Conservation (phyloP, 35 echinoderm and acorn worm genomes). For the Ophioderma brevispina region DNA sequence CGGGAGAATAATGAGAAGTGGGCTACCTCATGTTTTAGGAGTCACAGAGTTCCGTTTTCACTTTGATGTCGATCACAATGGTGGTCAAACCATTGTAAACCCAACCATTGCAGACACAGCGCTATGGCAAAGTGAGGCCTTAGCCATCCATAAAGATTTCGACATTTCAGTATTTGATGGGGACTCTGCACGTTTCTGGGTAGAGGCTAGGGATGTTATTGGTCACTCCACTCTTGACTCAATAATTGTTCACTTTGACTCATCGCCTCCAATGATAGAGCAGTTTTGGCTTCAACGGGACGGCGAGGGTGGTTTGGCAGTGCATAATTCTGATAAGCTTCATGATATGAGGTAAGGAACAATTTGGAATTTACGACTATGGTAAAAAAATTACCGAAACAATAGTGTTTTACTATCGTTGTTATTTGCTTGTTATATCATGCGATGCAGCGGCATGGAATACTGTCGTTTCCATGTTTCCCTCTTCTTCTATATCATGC, state of each 20-base stretch:
- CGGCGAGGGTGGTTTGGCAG: neutral
- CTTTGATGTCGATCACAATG: slow-evolving; percentile 25
- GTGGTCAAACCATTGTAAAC: slow-evolving; percentile 10
- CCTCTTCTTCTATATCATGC: no score
- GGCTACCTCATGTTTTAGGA: slow-evolving; percentile 29
- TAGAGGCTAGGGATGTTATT: slow-evolving; percentile 28
- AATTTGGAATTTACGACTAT: no score
- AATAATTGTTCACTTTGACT: slow-evolving; percentile 32
- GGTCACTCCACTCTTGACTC: neutral
- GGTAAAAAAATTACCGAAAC: no score
- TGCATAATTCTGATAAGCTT: slow-evolving; percentile 20
- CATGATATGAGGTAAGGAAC: slow-evolving; percentile 29
- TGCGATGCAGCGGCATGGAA: no score
- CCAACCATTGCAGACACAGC: neutral
- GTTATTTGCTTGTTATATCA: no score
- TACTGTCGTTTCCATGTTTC: no score
- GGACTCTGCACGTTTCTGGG: slow-evolving; percentile 46
- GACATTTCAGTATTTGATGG: slow-evolving; percentile 26
- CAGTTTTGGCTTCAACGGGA: neutral
- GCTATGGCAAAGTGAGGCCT: slow-evolving; percentile 5
- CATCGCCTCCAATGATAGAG: slow-evolving; percentile 27
- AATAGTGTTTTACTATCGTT: no score
- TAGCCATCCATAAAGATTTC: neutral
- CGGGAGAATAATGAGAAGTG: neutral
- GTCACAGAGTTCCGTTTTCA: slow-evolving; percentile 14